Conservation (phyloP, 1,140 invertebrate genomes). For the Papilio aristodemus region DNA sequence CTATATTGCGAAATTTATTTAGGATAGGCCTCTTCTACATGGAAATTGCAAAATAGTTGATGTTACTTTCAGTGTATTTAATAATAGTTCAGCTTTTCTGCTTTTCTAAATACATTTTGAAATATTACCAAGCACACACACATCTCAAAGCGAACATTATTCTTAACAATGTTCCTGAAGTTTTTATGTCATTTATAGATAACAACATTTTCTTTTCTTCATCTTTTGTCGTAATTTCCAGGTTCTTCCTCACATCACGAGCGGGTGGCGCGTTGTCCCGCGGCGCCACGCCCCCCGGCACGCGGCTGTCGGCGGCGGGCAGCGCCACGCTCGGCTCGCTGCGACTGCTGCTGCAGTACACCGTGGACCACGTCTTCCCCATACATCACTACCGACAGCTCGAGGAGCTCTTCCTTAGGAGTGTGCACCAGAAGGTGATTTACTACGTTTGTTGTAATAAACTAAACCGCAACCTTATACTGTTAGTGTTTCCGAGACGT, state of each 20-base stretch:
- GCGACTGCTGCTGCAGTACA: constrained; percentile 92
- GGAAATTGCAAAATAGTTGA: too few species aligned
- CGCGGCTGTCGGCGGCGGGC: constrained; percentile 81
- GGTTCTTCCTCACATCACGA: constrained; percentile 92
- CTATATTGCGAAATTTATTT: not conserved
- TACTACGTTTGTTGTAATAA: too few species aligned
- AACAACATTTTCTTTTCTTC: not conserved
- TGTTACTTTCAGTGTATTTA: too few species aligned
- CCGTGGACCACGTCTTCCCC: constrained; percentile 92
- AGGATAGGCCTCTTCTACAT: too few species aligned
- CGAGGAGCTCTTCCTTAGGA: constrained; percentile 87
- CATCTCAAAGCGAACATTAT: too few species aligned
- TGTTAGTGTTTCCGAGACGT: too few species aligned
- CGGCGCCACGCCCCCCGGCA: constrained; percentile 85
- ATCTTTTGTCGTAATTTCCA: constrained; percentile 48
- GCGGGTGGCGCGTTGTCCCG: constrained; percentile 83
- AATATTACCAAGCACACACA: too few species aligned
- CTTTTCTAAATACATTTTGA: too few species aligned
- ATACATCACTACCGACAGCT: constrained; percentile 89
- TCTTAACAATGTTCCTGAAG: too few species aligned
- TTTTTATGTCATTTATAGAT: too few species aligned
- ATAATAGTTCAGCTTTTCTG: too few species aligned
- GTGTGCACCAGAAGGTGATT: constrained; percentile 84
- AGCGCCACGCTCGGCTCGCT: constrained; percentile 88
- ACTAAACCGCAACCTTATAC: too few species aligned